A percentile compares a stretch with the other conserved stretches of the same genome.
Conservation (phyloP, 2,888 invertebrate genomes). For the Drosophila neonasuta region DNA sequence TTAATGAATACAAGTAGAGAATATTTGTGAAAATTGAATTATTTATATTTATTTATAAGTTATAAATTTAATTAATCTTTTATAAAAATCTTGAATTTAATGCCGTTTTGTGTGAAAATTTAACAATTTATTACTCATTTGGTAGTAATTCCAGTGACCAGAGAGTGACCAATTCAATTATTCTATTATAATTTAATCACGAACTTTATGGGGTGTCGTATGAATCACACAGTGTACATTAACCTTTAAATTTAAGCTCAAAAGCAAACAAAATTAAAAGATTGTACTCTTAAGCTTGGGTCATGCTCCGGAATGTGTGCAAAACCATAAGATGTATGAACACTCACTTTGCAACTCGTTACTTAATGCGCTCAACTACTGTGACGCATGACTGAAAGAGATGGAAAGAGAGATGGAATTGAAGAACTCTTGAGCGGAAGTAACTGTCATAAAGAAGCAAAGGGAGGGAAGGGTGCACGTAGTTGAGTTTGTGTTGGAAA, state of each 20-base stretch:
- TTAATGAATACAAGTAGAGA: too few relatives aligned
- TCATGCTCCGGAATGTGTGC: constrained; percentile 15
- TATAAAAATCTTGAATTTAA: too few relatives aligned
- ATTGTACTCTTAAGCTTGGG: not conserved
- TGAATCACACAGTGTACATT: not conserved
- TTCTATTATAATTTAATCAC: too few relatives aligned
- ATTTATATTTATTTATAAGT: too few relatives aligned
- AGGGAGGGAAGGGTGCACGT: not conserved
- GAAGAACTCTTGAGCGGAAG: constrained; percentile 51
- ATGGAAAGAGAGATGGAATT: constrained; percentile 1
- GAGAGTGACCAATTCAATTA: too few relatives aligned
- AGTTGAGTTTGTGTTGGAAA: constrained; percentile 17
- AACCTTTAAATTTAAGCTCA: not conserved
- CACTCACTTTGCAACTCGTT: constrained; percentile 13
- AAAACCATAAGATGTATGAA: constrained; percentile 13
- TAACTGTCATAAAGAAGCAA: constrained; percentile 57
- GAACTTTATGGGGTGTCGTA: too few relatives aligned
- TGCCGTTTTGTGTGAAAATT: too few relatives aligned
- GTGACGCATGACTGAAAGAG: constrained; percentile 33
- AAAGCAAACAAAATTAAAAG: not conserved
- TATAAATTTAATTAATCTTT: too few relatives aligned
- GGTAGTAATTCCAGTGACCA: too few relatives aligned
- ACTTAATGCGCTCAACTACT: constrained; percentile 19
- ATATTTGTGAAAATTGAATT: too few relatives aligned
- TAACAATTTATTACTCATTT: too few relatives aligned